phyloP scores from a whole-genome alignment of 2,797 vertebrate genomes.

The Spinus olivaceus region DNA sequence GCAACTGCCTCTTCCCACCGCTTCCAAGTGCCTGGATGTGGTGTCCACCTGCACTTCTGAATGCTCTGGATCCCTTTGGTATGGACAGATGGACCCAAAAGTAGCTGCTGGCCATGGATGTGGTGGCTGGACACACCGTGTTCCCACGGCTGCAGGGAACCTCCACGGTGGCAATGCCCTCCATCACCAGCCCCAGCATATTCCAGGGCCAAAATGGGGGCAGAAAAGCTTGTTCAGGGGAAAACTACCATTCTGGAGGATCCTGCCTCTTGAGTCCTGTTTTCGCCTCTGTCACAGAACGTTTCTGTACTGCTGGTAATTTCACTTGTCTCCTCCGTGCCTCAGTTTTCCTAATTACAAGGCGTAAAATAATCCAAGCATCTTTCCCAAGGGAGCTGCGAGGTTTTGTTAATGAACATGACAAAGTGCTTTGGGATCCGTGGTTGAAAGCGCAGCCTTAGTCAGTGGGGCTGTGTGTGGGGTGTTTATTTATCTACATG shows the following conservation, averaged over 20 bases:
- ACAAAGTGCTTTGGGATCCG: slow-evolving; percentile 62
- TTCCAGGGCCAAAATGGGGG: not conserved
- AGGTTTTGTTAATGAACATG: slow-evolving; percentile 62
- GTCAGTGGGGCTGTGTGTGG: not conserved
- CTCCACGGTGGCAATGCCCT: fast-evolving
- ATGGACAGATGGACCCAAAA: fast-evolving
- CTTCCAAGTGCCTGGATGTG: not conserved
- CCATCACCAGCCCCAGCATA: not conserved
- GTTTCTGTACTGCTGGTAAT: not conserved
- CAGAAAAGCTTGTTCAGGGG: not conserved
- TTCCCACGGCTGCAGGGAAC: fast-evolving
- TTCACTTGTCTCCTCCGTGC: slow-evolving; percentile 59
- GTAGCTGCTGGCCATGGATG: fast-evolving
- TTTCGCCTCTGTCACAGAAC: not conserved
- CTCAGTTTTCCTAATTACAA: slow-evolving; percentile 65
- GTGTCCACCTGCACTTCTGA: not conserved
- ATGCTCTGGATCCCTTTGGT: fast-evolving
- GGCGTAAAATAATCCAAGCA: slow-evolving; percentile 46
- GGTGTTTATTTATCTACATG: slow-evolving; percentile 61
- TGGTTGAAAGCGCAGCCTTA: slow-evolving; percentile 20
- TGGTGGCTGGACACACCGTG: fast-evolving
- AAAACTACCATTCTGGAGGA: not conserved
- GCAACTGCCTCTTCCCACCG: not conserved
- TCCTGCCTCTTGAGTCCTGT: not conserved
- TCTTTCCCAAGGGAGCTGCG: slow-evolving; percentile 40